phyloP scores from a whole-genome alignment of 2,113 vertebrate genomes.

The Tachysurus fulvidraco region DNA sequence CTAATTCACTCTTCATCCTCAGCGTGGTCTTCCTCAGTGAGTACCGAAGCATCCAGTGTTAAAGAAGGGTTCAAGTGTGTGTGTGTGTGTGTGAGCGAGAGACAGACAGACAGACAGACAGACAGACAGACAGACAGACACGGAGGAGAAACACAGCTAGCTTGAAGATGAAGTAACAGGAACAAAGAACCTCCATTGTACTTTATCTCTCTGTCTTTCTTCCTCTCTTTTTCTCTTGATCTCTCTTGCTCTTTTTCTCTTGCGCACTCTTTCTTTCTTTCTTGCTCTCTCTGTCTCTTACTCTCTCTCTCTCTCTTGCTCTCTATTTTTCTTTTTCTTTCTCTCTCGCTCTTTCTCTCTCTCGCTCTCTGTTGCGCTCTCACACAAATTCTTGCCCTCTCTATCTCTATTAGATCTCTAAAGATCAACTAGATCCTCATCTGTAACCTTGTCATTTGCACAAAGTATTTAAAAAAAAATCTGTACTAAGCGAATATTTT shows the following conservation, averaged over 20 bases:
- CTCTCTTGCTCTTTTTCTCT: too few species aligned
- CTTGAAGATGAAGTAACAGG: background rate
- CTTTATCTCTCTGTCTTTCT: background rate
- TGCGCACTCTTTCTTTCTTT: too few species aligned
- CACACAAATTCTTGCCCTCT: too few species aligned
- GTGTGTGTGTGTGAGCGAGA: background rate
- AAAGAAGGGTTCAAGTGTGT: background rate
- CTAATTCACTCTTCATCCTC: conserved; percentile 37
- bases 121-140: background rate
- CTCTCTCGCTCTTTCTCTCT: too few species aligned
- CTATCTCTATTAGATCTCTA: too few species aligned
- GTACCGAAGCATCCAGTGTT: background rate
- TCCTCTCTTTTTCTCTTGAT: too few species aligned
- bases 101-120: background rate
- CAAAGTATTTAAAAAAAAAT: background rate
- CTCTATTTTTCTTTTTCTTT: too few species aligned
- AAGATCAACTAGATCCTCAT: background rate
- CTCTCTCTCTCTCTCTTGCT: background rate
- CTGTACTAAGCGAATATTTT: too few species aligned
- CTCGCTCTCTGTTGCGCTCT: background rate
- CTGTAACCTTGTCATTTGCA: background rate
- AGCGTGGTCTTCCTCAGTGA: conserved; percentile 48
- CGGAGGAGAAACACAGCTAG: background rate
- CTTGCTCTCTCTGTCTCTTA: too few species aligned
- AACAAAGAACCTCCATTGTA: conserved; percentile 3